Conservation (phyloP, 2,113 vertebrate species). For the Percopsis transmontana region DNA sequence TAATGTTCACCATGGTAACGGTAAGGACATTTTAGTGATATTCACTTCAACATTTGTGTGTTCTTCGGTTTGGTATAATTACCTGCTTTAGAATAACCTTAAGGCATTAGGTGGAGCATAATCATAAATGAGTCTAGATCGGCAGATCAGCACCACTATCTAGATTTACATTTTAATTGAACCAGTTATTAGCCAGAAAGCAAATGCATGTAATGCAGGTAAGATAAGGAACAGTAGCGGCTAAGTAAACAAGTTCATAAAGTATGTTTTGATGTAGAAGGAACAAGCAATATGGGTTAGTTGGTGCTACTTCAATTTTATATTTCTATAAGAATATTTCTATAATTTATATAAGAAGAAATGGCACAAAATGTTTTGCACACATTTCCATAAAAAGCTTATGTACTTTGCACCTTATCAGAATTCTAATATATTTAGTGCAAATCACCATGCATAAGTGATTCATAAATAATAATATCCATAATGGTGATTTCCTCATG, state of each 20-base stretch:
- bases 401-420: background rate
- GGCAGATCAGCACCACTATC: no score
- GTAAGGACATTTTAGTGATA: background rate
- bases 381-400: background rate
- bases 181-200: no score
- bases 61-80: background rate
- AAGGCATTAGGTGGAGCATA: no score
- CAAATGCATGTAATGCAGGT: no score
- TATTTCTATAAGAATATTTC: background rate
- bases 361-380: background rate
- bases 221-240: no score
- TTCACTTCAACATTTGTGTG: background rate
- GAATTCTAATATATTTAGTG: background rate
- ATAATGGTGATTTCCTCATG: slow-evolving; percentile 33
- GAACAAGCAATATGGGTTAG: no score
- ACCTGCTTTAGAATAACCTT: no score
- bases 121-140: no score
- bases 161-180: no score
- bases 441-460: background rate
- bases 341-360: background rate
- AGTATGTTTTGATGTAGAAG: no score
- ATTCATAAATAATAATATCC: slow-evolving; percentile 23
- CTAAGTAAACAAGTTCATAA: no score
- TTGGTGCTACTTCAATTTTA: no score
- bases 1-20: background rate